Evolutionary conservation across 2,888 invertebrate genomes (phyloP).

Genomic region (Dioctria linearis): DNA sequence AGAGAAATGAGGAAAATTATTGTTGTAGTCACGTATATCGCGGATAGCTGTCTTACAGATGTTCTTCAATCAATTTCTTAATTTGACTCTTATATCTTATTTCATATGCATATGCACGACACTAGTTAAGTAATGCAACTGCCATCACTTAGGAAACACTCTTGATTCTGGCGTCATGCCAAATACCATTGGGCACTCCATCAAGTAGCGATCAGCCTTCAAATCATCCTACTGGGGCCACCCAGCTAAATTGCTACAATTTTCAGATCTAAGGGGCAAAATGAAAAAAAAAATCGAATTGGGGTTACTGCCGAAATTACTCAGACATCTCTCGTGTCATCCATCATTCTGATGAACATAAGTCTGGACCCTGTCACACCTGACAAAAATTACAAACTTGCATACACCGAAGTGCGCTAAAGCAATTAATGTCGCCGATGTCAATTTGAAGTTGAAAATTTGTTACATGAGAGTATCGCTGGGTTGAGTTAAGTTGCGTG

Average conservation of each 20-base stretch:
- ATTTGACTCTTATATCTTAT: background rate
- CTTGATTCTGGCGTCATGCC: conserved; percentile 5
- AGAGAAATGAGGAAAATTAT: conserved; percentile 12
- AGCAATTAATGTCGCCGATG: conserved; percentile 7
- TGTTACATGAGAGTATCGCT: background rate
- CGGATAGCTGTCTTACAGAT: background rate
- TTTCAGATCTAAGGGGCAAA: background rate
- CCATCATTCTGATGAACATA: conserved; percentile 23
- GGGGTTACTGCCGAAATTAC: conserved; percentile 4
- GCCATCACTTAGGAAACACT: background rate
- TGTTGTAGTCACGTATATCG: conserved; percentile 4
- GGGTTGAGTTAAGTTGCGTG: background rate
- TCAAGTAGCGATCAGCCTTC: conserved; percentile 20
- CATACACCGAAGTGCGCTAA: background rate
- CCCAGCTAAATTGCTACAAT: conserved; percentile 9
- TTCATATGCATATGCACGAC: background rate
- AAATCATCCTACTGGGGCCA: conserved; percentile 10
- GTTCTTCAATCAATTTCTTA: background rate
- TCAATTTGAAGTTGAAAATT: background rate
- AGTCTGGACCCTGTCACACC: conserved; percentile 23
- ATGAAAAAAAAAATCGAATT: background rate
- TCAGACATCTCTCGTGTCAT: background rate
- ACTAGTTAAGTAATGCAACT: background rate
- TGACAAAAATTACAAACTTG: conserved; percentile 9
- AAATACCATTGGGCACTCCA: conserved; percentile 7